Evolutionary conservation across 2,888 invertebrate species (phyloP), one percentile per base, ranked within the genome.

Genomic region (Alcis repandata): DNA sequence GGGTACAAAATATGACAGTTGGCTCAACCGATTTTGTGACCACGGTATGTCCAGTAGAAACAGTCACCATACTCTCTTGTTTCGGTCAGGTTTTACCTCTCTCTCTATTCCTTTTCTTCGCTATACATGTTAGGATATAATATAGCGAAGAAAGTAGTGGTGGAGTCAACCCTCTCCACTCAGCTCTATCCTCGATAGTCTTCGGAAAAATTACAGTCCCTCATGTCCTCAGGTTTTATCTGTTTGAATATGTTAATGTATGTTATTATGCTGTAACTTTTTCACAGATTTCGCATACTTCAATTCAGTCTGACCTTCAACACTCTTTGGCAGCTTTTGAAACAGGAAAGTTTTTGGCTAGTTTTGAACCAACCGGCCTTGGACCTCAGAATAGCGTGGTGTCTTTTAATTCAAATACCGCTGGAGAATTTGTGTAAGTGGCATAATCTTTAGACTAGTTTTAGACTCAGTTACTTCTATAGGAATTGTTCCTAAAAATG

Each of bases 341-440:
- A 65, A 92, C 89, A 73, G 92, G 91, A 2, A 93, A 92, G 71
- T 87, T 90, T 54, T 76, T 87, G 53, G 85, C 86, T 33, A 83
- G 79, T 81, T 93, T 91, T 68, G 93, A 93, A 70, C 93, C 93
- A 8, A 90, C 83, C 1, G 81, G 87, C 51, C 73, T 88, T 2
- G 91, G 91, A 3, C 66, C 80, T 1, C 91, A 92, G 65, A 69
- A 75, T 9, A 88, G 88, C 72, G 78, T 4, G 53, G 78, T 93
- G n/a, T 85, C 89, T 0, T 91, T 92, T 51, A 71, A 82, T 46
- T 92, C 93, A 0, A 53, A 72, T 0, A 70, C 75, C 20, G 93
- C 92, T 54, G 93, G 93, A 15, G 90, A 90, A 76, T 93, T 89
- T 71, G 79, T 89, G 93, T 93, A 79, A 83, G 92, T 33, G 22